A percentile compares a stretch with the other conserved stretches of the same genome.
Conservation (phyloP, 1,140 invertebrate species). For the Bombus difficillimus region DNA sequence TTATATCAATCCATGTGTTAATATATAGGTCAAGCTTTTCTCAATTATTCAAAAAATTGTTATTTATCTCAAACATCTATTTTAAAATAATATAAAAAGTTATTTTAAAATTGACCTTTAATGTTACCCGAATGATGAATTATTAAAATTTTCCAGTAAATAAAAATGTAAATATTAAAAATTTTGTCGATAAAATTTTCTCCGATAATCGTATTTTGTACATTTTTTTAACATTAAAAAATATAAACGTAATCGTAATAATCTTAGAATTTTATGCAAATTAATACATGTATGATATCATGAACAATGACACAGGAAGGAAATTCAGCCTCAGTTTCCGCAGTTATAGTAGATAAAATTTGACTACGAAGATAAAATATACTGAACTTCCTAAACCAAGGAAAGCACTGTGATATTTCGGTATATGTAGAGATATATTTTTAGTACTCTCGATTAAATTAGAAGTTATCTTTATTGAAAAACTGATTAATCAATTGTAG, state of each 20-base stretch:
- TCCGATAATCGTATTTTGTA: not conserved
- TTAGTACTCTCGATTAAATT: not conserved
- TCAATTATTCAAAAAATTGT: too few relatives aligned
- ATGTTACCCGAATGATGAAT: not conserved
- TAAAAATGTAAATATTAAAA: not conserved
- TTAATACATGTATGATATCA: not conserved
- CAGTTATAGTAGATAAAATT: conserved; percentile 17
- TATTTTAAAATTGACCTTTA: not conserved
- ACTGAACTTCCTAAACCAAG: not conserved
- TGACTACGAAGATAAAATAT: not conserved
- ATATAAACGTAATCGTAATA: not conserved
- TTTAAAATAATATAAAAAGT: not conserved
- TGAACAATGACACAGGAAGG: conserved; percentile 6
- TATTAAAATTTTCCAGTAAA: not conserved
- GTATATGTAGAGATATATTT: not conserved
- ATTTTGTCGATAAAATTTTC: not conserved
- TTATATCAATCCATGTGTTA: not conserved
- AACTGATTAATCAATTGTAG: not conserved
- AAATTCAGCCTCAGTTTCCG: conserved; percentile 29
- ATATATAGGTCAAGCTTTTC: too few relatives aligned
- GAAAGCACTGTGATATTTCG: not conserved
- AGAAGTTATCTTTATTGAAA: not conserved
- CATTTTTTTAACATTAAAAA: not conserved
- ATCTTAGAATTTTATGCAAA: not conserved
- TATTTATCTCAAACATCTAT: not conserved